Base-by-base conservation (phyloP, 2,888 invertebrate genomes). In the Lepidocyrtinus sp. region DNA sequence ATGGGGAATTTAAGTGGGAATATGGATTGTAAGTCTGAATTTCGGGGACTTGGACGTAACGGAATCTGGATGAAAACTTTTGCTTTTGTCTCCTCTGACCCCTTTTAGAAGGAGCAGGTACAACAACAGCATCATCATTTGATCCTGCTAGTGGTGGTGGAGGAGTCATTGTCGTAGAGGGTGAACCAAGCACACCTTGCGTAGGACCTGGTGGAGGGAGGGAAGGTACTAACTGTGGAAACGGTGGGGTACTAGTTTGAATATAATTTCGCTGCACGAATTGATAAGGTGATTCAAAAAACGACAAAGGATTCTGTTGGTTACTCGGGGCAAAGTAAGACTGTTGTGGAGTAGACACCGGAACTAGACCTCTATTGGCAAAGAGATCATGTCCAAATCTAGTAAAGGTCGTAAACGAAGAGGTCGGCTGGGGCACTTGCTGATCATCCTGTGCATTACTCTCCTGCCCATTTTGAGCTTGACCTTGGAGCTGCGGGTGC, bases 51-150 rank as follows among this genome's bases (percentile, higher is more conserved):
- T 69, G n/a, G 2, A 79, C 69, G 24, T 74, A 79, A 3, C 79
- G 74, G 64, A 79, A 79, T 7, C 74, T 36, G 3, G 79, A 79
- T 2, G 79, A 79, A 64, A 79, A 27, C 55, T 63, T 78, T 7
- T 70, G 71, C 19, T 72, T 72, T 25, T 61, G 62, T 17, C 21
- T 24, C 24, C 19, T 62, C 61, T 59, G 22, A 7, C 12, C 5
- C 5, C 5, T 12, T 12, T 5, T 5, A 12, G 36, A 5, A 36
- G 36, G 5, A 36, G 36, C 36, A 12, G 36, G 36, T 7, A 36
- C 36, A 12, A 36, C 36, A 36, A 36, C 12, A 36, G 36, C 5
- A 36, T 36, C 36, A 36, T 5, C 36, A 36, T 36, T 36, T 7
- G 50, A 15, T 12, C 15, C n/a, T 46, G 71, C 59, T 1, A 27